Evolutionary conservation across 1,140 invertebrate genomes (phyloP).

Genomic region (Matsumurasca onukii): DNA sequence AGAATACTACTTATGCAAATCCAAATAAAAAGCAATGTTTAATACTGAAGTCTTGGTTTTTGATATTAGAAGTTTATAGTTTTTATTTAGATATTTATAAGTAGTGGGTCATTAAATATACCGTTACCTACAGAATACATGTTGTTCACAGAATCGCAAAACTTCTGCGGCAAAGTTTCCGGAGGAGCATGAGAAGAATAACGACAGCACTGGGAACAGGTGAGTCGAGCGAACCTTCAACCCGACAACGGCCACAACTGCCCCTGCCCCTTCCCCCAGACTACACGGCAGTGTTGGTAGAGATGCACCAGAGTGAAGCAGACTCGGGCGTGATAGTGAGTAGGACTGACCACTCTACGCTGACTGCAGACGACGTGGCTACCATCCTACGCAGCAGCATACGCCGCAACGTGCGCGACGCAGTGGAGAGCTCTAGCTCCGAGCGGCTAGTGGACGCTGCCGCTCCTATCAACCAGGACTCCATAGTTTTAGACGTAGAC

Average conservation of each 20-base stretch:
- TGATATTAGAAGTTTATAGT: too few relatives aligned
- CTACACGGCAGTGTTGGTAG: constrained; percentile 62
- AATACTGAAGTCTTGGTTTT: too few relatives aligned
- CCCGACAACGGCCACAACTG: constrained; percentile 43
- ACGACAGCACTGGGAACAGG: constrained; percentile 54
- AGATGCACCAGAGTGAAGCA: constrained; percentile 52
- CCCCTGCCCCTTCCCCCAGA: constrained; percentile 62
- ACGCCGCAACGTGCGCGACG: constrained; percentile 45
- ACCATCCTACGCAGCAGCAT: constrained; percentile 59
- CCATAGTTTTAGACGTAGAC: constrained; percentile 31
- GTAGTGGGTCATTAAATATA: too few relatives aligned
- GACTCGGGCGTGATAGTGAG: neutral
- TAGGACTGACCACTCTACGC: constrained; percentile 44
- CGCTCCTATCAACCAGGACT: constrained; percentile 57
- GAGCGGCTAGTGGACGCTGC: constrained; percentile 60
- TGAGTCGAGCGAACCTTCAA: constrained; percentile 37
- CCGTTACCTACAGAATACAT: too few relatives aligned
- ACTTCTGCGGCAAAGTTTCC: constrained; percentile 72
- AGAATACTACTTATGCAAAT: too few relatives aligned
- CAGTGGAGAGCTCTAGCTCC: constrained; percentile 42
- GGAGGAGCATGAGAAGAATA: constrained; percentile 74
- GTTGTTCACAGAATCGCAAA: constrained; percentile 64
- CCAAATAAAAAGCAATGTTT: too few relatives aligned
- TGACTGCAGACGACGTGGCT: constrained; percentile 59
- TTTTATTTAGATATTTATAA: too few relatives aligned